Percentiles rank a stretch among this genome's conserved stretches.
Conservation (phyloP, 1,140 invertebrate species). For the Zaprionus vittiger region DNA sequence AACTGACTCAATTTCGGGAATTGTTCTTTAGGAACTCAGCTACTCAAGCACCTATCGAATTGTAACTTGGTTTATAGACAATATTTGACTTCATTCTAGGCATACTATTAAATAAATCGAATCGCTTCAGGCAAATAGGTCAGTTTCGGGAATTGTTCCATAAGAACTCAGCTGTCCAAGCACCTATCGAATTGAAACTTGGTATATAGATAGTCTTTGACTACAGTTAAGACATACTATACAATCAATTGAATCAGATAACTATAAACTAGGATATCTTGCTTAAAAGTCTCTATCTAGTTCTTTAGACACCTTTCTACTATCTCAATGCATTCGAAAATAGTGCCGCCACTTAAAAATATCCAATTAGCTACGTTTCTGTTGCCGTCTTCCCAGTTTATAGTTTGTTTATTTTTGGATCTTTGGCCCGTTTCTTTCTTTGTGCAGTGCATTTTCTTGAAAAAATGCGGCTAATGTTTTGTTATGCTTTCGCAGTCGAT, state of each 20-base stretch:
- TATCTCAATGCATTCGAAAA: slow-evolving; percentile 12
- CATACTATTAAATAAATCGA: not conserved
- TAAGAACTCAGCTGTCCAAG: not conserved
- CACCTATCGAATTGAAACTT: not conserved
- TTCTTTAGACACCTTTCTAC: slow-evolving; percentile 2
- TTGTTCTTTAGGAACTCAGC: not conserved
- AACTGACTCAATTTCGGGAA: not conserved
- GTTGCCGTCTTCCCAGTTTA: slow-evolving; percentile 16
- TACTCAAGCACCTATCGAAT: not conserved
- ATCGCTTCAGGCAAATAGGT: not conserved
- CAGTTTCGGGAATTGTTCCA: not conserved
- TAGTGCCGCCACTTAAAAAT: slow-evolving; percentile 34
- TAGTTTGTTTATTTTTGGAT: slow-evolving; percentile 67
- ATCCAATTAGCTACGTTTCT: slow-evolving; percentile 71
- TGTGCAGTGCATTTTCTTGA: slow-evolving; percentile 33
- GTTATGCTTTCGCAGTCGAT: slow-evolving; percentile 5
- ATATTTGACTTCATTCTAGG: not conserved
- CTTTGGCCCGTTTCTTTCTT: slow-evolving; percentile 26
- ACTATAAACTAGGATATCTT: not conserved
- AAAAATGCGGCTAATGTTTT: slow-evolving; percentile 53
- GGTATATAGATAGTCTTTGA: not conserved
- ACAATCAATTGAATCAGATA: not conserved
- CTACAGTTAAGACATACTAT: not conserved
- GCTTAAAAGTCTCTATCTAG: not conserved
- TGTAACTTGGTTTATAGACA: not conserved